phyloP scores from a whole-genome alignment of 2,888 invertebrate genomes.

The Epinotia brunnichana region DNA sequence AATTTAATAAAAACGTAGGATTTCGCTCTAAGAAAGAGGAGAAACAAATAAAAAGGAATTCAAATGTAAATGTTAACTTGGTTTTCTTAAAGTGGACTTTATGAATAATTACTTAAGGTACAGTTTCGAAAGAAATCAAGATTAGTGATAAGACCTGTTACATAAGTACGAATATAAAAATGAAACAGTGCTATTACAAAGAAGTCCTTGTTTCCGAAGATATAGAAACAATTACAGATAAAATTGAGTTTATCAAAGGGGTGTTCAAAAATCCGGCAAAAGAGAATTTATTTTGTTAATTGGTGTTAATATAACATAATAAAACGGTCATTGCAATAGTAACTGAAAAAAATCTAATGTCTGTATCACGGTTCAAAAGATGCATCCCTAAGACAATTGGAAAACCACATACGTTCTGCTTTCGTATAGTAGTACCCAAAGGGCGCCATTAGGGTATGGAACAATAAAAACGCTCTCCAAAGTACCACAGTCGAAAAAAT shows the following conservation, averaged over 20 bases:
- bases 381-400: no score
- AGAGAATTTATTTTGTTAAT: not conserved
- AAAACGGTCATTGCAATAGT: no score
- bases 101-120: not conserved
- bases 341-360: no score
- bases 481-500: no score
- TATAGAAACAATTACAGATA: constrained; percentile 21
- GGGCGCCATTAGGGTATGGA: no score
- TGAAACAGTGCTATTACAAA: constrained; percentile 19
- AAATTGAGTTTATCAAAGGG: not conserved
- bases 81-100: not conserved
- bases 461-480: no score
- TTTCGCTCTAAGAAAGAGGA: constrained; percentile 6
- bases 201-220: constrained; percentile 5
- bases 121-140: not conserved
- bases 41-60: not conserved
- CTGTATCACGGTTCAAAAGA: no score
- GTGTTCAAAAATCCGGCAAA: not conserved
- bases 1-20: constrained; percentile 25
- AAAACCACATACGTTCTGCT: no score
- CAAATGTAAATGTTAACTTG: not conserved
- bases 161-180: not conserved
- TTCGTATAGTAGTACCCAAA: no score
- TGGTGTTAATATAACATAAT: no score
- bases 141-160: not conserved